phyloP scores from a whole-genome alignment of 2,113 vertebrate species.

The Tringa solitaria region DNA sequence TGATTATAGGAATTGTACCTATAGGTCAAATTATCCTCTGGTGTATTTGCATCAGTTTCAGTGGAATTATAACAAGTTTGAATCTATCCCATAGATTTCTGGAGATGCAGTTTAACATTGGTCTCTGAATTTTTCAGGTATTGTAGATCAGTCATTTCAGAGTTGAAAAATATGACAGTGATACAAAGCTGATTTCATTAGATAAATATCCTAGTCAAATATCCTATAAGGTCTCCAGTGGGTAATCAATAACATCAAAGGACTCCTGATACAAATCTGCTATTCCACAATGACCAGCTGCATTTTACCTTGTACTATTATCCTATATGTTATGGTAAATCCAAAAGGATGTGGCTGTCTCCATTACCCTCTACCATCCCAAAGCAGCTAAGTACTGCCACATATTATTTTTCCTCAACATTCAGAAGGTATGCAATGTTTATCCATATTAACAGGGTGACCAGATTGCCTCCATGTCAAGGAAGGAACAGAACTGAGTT shows the following conservation, averaged over 20 bases:
- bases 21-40: background rate
- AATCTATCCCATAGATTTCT: background rate
- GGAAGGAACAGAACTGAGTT: background rate
- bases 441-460: background rate
- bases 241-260: background rate
- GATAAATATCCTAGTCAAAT: background rate
- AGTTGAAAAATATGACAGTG: background rate
- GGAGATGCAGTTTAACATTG: background rate
- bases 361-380: background rate
- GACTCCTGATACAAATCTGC: background rate
- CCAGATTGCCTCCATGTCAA: background rate
- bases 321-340: background rate
- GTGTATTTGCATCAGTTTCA: background rate
- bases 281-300: background rate
- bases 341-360: background rate
- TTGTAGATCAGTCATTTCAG: background rate
- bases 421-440: background rate
- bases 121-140: background rate
- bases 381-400: background rate
- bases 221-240: background rate
- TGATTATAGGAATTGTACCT: background rate
- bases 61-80: background rate
- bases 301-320: background rate
- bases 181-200: background rate
- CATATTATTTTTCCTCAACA: background rate